phyloP scores from a whole-genome alignment of 2,797 vertebrate genomes.

The Cetoscarus ocellatus region DNA sequence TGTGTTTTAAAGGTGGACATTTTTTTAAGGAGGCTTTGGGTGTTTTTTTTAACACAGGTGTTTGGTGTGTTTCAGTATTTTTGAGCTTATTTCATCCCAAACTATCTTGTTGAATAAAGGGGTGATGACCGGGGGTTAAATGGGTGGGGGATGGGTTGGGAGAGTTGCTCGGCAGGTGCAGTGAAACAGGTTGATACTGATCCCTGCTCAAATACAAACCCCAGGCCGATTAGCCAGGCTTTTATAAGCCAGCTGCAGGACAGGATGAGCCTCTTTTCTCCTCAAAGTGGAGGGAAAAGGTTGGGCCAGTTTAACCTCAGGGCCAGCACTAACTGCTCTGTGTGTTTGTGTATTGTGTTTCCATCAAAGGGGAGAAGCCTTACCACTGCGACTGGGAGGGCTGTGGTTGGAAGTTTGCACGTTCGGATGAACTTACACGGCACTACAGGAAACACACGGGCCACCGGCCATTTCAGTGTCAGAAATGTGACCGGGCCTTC shows the following conservation, averaged over 20 bases:
- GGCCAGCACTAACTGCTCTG: conserved; percentile 65
- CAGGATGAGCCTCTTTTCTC: conserved; percentile 75
- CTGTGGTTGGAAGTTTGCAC: conserved; percentile 90
- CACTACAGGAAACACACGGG: conserved; percentile 90
- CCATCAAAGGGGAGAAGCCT: conserved; percentile 87
- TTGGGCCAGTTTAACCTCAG: conserved; percentile 54
- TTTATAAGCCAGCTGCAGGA: conserved; percentile 64
- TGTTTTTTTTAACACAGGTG: not conserved
- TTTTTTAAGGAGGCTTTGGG: not conserved
- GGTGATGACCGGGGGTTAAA: conserved; percentile 37
- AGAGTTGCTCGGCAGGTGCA: conserved; percentile 71
- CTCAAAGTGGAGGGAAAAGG: conserved; percentile 37
- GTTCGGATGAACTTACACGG: conserved; percentile 88
- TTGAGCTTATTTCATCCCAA: conserved; percentile 1
- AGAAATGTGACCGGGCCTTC: conserved; percentile 89
- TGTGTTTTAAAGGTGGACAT: not conserved
- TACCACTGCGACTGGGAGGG: conserved; percentile 92
- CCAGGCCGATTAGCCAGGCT: conserved; percentile 44
- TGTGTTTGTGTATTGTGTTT: conserved; percentile 67
- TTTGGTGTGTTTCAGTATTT: not conserved
- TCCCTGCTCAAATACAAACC: conserved; percentile 77
- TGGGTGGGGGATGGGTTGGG: conserved; percentile 36
- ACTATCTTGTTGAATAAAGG: conserved; percentile 15
- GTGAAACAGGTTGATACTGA: conserved; percentile 76
- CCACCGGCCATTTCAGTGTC: conserved; percentile 88